These are phyloP conservation scores for Lycophotia porphyrea DNA, from an alignment of 2,888 invertebrate species.

Conservation along the genomic window DNA sequence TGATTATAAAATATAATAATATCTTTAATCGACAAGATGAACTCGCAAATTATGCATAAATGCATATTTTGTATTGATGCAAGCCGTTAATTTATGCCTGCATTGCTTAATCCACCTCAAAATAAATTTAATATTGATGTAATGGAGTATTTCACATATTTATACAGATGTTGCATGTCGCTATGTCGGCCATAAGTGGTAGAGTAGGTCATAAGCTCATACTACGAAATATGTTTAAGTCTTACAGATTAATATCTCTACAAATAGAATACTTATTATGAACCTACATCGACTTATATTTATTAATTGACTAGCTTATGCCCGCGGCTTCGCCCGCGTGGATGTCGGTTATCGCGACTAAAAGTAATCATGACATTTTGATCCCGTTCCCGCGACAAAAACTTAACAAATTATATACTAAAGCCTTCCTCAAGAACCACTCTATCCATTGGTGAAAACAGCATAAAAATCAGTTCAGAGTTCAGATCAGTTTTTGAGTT, in stretches of 20 bases:
- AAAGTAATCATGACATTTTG: too few species aligned
- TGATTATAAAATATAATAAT: too few species aligned
- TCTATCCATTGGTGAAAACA: too few species aligned
- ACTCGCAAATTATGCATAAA: slow-evolving; percentile 27
- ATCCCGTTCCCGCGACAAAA: too few species aligned
- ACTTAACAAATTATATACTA: too few species aligned
- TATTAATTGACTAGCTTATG: too few species aligned
- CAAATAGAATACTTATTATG: neutral
- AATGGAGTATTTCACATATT: slow-evolving; percentile 43
- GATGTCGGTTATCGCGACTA: too few species aligned
- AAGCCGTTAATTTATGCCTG: slow-evolving; percentile 31
- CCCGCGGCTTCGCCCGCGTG: too few species aligned
- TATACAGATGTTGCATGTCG: slow-evolving; percentile 45
- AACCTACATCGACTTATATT: neutral
- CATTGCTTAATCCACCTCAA: slow-evolving; percentile 49
- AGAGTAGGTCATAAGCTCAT: slow-evolving; percentile 42
- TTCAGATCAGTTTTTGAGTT: too few species aligned
- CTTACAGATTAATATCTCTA: slow-evolving; percentile 2
- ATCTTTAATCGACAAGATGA: slow-evolving; percentile 7
- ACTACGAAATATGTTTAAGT: neutral
- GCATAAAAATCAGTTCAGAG: too few species aligned
- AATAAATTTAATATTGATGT: slow-evolving; percentile 34
- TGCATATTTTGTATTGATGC: slow-evolving; percentile 20
- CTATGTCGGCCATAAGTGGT: slow-evolving; percentile 18
- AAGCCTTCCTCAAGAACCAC: too few species aligned